Evolutionary conservation across 2,888 invertebrate genomes (phyloP).

Genomic region (Acleris cristana): DNA sequence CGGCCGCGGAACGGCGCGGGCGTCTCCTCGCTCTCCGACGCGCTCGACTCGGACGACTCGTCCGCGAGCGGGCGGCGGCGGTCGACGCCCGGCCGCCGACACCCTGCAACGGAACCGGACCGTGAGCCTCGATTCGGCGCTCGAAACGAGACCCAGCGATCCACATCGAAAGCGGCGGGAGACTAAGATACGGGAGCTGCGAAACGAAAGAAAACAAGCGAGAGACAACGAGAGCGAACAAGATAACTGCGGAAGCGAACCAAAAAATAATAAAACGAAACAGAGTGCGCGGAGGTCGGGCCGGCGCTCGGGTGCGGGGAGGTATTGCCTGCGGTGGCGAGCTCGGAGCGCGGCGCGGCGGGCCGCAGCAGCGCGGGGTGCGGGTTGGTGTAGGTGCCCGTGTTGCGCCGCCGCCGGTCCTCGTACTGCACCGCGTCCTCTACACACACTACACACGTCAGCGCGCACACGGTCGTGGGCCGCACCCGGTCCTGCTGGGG

Average conservation of each 20-base stretch:
- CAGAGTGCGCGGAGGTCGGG: not conserved
- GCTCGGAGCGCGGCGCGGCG: constrained; percentile 73
- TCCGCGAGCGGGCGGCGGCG: constrained; percentile 62
- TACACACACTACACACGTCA: constrained; percentile 28
- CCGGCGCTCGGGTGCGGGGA: constrained; percentile 7
- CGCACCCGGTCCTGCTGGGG: not conserved
- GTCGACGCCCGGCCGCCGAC: constrained; percentile 62
- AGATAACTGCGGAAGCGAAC: constrained; percentile 6
- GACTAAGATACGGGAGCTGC: constrained; percentile 35
- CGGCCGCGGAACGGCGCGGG: constrained; percentile 71
- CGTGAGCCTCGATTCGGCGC: constrained; percentile 13
- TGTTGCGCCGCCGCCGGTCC: constrained; percentile 70
- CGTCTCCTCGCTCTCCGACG: constrained; percentile 70
- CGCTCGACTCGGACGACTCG: constrained; percentile 75
- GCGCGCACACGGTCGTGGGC: not conserved
- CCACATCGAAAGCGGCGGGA: constrained; percentile 7
- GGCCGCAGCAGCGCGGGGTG: constrained; percentile 72
- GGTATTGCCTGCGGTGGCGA: constrained; percentile 75
- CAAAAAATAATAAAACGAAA: constrained; percentile 4
- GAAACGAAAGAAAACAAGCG: constrained; percentile 29
- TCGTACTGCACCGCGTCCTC: constrained; percentile 66
- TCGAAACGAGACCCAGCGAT: not conserved
- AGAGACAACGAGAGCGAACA: constrained; percentile 18
- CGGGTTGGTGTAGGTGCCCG: constrained; percentile 75
- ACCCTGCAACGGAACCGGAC: constrained; percentile 62